Base-by-base conservation (phyloP, 2,888 invertebrate genomes). In the Idaea straminata region DNA sequence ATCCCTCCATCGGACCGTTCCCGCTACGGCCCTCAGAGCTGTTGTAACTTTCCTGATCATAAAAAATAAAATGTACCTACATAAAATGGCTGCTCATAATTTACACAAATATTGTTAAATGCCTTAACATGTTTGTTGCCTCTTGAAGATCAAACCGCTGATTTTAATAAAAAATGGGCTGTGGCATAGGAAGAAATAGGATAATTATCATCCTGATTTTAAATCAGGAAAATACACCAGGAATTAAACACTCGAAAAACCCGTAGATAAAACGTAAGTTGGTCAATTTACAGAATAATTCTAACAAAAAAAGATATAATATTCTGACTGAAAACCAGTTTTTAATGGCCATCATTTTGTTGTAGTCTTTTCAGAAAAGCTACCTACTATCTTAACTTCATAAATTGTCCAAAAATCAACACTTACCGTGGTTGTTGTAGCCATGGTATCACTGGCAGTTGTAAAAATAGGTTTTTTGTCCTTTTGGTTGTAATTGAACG, bases 381-480 rank as follows among this genome's bases (percentile, higher is more conserved):
- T 47, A 47, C 47, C 47, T 47, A 13, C 47, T 47, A 47, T 47
- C 10, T 7, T 7, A 47, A 10, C 47, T 5, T 7, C 13, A 59
- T 7, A 15, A 15, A 59, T 59, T 16, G 15, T 59, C 7, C 4
- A 59, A 59, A 59, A 62, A 34, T 15, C 59, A 60, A 64, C 60
- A 84, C 88, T 87, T 75, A 88, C 89, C 57, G 82, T 80, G 3
- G 83, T 81, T 15, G 78, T 76, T 2, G 86, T 80, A 15, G 77
- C 66, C 65, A 81, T 75, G 36, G 79, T 74, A 15, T 87, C 87
- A 66, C 74, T 78, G n/a, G 84, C 83, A 15, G 83, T 78, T 36
- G 85, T 83, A 74, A 87, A 87, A 66, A 84, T 82, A 3, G 83
- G 74, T 70, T 83, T 88, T 16, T 78, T 79, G 47, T 88, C 87